Base-by-base conservation (phyloP, 2,888 invertebrate species). In the Spilosoma lubricipeda region DNA sequence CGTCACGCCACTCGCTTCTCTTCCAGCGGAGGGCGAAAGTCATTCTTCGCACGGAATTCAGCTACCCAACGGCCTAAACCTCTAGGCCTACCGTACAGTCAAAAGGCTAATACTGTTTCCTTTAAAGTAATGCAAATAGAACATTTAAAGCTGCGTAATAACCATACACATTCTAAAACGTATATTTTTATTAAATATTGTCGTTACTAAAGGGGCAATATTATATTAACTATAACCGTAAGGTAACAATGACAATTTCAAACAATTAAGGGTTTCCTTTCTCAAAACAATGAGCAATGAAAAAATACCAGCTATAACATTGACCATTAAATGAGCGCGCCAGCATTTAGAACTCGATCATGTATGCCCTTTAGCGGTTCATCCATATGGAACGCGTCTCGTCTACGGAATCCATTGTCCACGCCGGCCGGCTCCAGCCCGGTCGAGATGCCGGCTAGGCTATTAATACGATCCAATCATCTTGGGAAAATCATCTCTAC, bases 321-420 rank as follows among this genome's bases (percentile, higher is more conserved):
- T 80, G 83, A 76, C 76, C 82, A 83, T 86, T 83, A 80, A 85
- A 75, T 78, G 78, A 84, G 82, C 83, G 84, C 75, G 77, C 70
- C 81, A 85, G 81, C 84, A 86, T 90, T 89, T 87, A 84, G 87
- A 88, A 87, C 85, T 87, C 82, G 86, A 88, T 90, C 87, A 85
- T 86, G 86, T 87, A 85, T 92, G 90, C 92, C 91, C 94, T 94
- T 93, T 93, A 90, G 88, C 88, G 87, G 92, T 89, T 91, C 92
- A 94, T 94, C 94, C 94, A 94, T 94, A 95, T 94, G 94, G 93
- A 94, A 93, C 93, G 90, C 89, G 93, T 91, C 93, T 93, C 90
- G 92, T 92, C 93, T 92, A 90, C 90, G 92, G 93, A 93, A 93
- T 94, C 93, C 92, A 94, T 94, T 94, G 95, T 94, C 94, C 94